Evolutionary conservation across 1,140 invertebrate genomes (phyloP).

Genomic region (Danaus plexippus): DNA sequence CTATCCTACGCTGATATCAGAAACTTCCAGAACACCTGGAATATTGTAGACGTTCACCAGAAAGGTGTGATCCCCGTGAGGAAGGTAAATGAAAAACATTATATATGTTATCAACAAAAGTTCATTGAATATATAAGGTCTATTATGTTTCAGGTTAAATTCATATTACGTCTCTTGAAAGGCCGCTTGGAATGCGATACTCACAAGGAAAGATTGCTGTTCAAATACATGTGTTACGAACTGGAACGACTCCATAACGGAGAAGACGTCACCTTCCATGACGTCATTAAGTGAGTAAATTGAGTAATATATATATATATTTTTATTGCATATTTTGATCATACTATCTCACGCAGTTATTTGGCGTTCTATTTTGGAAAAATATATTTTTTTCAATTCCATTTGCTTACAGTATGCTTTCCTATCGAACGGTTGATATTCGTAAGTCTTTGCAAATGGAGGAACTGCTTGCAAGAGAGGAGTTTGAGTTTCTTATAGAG

Average conservation of each 20-base stretch:
- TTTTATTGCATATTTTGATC: too few species aligned
- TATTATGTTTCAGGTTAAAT: constrained; percentile 82
- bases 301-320: too few species aligned
- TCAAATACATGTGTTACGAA: constrained; percentile 99
- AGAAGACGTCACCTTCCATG: constrained; percentile 99
- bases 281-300: constrained; percentile 93
- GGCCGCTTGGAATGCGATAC: constrained; percentile 98
- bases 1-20: constrained; percentile 96
- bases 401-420: constrained; percentile 91
- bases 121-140: too few species aligned
- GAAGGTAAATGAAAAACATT: constrained; percentile 70
- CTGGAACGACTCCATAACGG: constrained; percentile 97
- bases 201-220: constrained; percentile 95
- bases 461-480: constrained; percentile 96
- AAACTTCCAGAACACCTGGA: constrained; percentile 99
- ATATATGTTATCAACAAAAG: too few species aligned
- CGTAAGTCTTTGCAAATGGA: constrained; percentile 99
- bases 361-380: too few species aligned
- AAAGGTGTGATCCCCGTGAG: constrained; percentile 95
- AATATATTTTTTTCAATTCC: constrained; percentile 78
- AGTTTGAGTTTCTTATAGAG: constrained; percentile 99
- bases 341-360: too few species aligned
- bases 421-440: constrained; percentile 99
- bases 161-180: constrained; percentile 89
- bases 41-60: constrained; percentile 98